Percentiles rank a stretch among this genome's conserved stretches.
Evolutionary conservation across 2,797 vertebrate genomes (phyloP).

Genomic region (Dicrostonyx torquatus): DNA sequence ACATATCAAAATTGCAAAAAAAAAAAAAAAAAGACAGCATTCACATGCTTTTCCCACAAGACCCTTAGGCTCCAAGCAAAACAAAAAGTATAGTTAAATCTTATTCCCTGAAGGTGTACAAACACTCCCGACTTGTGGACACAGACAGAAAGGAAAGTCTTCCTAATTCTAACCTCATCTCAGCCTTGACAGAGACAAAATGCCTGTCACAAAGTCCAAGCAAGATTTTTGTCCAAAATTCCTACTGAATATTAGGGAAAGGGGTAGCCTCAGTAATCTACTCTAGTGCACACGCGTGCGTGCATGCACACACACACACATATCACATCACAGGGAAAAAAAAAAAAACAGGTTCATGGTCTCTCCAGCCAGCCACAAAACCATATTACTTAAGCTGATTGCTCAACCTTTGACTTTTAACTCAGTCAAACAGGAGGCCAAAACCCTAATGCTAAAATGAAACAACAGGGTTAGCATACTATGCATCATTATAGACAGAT

Average conservation of each 20-base stretch:
- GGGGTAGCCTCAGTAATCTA: not conserved
- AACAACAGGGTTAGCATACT: not conserved
- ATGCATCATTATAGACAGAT: not conserved
- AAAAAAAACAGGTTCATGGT: not conserved
- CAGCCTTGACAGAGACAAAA: not conserved
- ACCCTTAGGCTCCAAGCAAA: conserved; percentile 36
- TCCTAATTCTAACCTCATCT: not conserved
- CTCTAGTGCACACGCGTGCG: too few species aligned
- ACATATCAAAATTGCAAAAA: not conserved
- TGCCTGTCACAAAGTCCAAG: not conserved
- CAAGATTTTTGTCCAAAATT: conserved; percentile 7
- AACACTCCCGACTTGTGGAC: not conserved
- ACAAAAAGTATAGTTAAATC: conserved; percentile 15
- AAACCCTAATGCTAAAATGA: not conserved
- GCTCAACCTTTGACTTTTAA: not conserved
- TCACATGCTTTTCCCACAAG: conserved; percentile 17
- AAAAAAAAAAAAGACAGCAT: not conserved
- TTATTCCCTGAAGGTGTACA: not conserved
- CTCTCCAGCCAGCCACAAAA: not conserved
- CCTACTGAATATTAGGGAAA: not conserved
- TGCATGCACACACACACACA: not conserved
- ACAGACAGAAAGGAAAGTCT: not conserved
- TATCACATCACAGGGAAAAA: not conserved
- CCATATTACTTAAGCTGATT: not conserved
- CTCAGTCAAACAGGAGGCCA: not conserved